A percentile compares a stretch with the other conserved stretches of the same genome.
Conservation (phyloP, 2,797 vertebrate genomes). For the Nyctalus aviator region DNA sequence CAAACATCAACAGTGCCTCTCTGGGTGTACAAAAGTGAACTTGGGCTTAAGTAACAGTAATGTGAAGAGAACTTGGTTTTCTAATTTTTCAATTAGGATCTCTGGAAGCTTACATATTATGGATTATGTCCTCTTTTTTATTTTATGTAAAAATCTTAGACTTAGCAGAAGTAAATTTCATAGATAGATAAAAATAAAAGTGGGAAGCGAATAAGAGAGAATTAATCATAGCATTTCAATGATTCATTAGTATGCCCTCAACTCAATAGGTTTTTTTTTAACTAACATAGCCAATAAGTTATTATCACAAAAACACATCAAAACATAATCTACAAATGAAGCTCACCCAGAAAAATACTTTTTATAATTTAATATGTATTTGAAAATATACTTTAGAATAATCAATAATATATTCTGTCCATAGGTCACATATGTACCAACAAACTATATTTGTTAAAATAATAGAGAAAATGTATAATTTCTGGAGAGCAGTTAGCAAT, state of each 20-base stretch:
- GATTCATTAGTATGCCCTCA: background rate
- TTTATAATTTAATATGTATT: background rate
- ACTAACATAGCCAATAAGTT: background rate
- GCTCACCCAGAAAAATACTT: background rate
- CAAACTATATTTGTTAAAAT: background rate
- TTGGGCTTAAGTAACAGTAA: background rate
- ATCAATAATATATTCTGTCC: background rate
- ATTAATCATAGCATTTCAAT: conserved; percentile 7
- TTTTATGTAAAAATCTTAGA: background rate
- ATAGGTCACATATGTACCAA: background rate
- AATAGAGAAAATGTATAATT: background rate
- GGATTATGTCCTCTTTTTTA: background rate
- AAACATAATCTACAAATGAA: background rate
- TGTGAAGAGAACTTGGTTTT: background rate
- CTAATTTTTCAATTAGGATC: background rate
- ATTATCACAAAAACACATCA: background rate
- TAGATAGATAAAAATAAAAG: background rate
- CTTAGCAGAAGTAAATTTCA: background rate
- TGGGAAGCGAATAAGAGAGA: conserved; percentile 13
- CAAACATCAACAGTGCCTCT: background rate
- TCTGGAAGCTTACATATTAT: background rate
- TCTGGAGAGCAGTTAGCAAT: background rate
- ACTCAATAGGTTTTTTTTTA: background rate
- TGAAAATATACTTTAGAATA: conserved; percentile 38
- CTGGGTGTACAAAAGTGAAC: background rate